phyloP scores from a whole-genome alignment of 2,888 invertebrate species.

The Scrobipalpa costella region DNA sequence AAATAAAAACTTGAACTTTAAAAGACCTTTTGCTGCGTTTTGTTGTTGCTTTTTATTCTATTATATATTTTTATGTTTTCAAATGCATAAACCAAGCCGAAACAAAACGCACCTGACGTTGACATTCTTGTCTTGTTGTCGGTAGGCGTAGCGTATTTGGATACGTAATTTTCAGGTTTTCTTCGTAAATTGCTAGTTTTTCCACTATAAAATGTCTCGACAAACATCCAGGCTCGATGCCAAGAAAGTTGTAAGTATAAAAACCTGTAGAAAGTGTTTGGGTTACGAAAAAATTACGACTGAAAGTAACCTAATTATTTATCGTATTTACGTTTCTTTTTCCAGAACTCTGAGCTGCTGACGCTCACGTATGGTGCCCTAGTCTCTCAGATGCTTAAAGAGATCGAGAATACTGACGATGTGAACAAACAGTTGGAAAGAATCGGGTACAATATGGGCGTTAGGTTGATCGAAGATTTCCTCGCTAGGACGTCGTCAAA shows the following conservation, averaged over 20 bases:
- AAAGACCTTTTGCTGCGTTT: neutral
- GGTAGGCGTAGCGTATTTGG: neutral
- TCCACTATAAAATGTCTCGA: conserved; percentile 82
- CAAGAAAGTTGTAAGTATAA: conserved; percentile 86
- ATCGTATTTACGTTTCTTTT: neutral
- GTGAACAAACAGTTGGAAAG: conserved; percentile 98
- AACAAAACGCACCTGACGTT: neutral
- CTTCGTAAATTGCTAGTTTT: neutral
- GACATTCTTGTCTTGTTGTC: neutral
- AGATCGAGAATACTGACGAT: conserved; percentile 97
- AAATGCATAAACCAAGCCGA: neutral
- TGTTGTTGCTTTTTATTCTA: neutral
- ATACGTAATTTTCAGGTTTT: neutral
- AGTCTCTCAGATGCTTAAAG: conserved; percentile 97
- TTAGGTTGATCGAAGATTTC: conserved; percentile 98
- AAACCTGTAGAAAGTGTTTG: neutral
- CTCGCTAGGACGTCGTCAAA: conserved; percentile 94
- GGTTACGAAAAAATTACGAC: neutral
- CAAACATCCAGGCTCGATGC: conserved; percentile 86
- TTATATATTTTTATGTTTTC: neutral
- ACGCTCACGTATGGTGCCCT: conserved; percentile 98
- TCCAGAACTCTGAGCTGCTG: conserved; percentile 96
- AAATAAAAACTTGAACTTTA: neutral
- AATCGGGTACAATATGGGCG: conserved; percentile 99
- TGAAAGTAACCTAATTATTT: neutral